Percentiles rank a stretch among this genome's conserved stretches.
phyloP scores from a whole-genome alignment of 2,888 invertebrate species.

The Tipula unca region DNA sequence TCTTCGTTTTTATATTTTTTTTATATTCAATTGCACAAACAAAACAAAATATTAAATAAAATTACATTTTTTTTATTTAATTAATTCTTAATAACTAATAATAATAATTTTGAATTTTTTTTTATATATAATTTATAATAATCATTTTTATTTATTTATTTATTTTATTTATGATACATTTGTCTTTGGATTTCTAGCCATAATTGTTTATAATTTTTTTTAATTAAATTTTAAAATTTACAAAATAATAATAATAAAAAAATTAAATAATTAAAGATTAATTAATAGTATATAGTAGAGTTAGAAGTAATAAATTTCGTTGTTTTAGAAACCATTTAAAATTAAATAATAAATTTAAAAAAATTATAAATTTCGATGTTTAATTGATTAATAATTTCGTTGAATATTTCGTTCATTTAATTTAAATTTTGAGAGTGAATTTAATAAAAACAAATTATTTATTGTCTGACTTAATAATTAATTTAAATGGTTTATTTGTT shows the following conservation, averaged over 20 bases:
- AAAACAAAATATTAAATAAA: not conserved
- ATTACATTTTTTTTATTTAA: not conserved
- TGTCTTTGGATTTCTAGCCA: constrained; percentile 30
- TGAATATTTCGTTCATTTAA: not conserved
- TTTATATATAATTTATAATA: not conserved
- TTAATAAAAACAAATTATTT: not conserved
- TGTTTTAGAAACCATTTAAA: constrained; percentile 20
- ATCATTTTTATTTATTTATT: constrained; percentile 18
- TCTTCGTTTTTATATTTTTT: not conserved
- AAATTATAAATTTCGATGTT: constrained; percentile 2
- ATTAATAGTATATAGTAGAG: not conserved
- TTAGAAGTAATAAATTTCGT: constrained; percentile 16
- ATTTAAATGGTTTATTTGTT: not conserved
- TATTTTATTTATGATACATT: constrained; percentile 21
- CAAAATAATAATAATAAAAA: not conserved
- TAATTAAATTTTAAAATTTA: constrained; percentile 19
- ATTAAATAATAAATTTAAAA: not conserved
- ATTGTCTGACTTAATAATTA: not conserved
- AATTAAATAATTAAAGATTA: not conserved
- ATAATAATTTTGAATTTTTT: not conserved
- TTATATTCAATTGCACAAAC: not conserved
- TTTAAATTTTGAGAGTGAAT: not conserved
- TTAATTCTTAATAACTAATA: not conserved
- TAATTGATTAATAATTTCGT: not conserved
- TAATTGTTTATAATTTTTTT: constrained; percentile 21